Conservation (phyloP, 2,113 vertebrate species). For the Plecturocebus donacophilus region DNA sequence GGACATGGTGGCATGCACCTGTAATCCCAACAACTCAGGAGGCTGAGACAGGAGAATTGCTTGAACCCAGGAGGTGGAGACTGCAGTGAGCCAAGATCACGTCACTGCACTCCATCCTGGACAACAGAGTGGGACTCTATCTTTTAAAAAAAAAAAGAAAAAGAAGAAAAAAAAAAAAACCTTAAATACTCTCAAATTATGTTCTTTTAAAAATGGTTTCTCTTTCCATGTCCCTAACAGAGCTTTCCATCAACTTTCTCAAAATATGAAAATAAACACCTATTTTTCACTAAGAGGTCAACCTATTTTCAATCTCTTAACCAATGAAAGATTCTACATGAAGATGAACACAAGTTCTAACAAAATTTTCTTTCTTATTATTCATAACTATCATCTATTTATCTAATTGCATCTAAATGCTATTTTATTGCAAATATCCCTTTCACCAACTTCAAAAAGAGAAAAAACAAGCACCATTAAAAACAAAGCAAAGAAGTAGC, state of each 20-base stretch:
- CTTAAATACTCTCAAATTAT: constrained; percentile 25
- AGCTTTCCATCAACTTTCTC: background rate
- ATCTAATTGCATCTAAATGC: background rate
- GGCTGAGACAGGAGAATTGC: too few species aligned
- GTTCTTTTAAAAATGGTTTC: background rate
- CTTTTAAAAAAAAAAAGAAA: too few species aligned
- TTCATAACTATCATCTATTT: constrained; percentile 26
- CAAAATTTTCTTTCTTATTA: constrained; percentile 12
- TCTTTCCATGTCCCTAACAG: background rate
- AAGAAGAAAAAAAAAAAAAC: background rate
- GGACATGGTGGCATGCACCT: too few species aligned
- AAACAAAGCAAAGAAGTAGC: constrained; percentile 5
- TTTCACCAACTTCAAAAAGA: constrained; percentile 39
- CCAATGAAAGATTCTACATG: constrained; percentile 3
- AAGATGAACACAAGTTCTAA: constrained; percentile 26
- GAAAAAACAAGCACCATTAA: background rate
- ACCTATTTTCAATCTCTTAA: background rate
- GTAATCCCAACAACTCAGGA: too few species aligned
- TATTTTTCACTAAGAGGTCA: background rate
- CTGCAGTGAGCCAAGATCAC: too few species aligned
- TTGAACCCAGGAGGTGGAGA: too few species aligned
- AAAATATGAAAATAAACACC: background rate
- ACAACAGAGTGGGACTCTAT: too few species aligned
- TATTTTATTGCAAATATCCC: constrained; percentile 28
- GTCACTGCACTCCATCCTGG: too few species aligned